Evolutionary conservation across 2,113 vertebrate species (phyloP).

Genomic region (Pao palembangensis): DNA sequence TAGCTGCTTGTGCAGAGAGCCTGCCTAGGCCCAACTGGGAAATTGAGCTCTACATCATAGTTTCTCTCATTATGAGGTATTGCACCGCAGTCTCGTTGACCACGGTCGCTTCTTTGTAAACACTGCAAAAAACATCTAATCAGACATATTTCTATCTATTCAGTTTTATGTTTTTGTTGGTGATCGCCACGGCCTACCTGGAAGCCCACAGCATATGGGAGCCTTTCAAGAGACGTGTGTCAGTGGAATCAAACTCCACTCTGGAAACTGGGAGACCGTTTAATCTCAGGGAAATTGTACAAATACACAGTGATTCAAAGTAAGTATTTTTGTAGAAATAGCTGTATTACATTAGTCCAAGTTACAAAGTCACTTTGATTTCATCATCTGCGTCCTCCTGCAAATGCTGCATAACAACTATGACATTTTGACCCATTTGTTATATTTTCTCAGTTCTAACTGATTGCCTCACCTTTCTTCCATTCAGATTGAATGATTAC

Average conservation of each 20-base stretch:
- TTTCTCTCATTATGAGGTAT: conserved; percentile 93
- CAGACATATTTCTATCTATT: conserved; percentile 35
- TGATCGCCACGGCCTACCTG: conserved; percentile 92
- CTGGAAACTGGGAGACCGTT: conserved; percentile 92
- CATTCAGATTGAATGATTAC: conserved; percentile 81
- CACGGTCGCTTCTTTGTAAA: no score
- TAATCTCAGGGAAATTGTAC: conserved; percentile 98
- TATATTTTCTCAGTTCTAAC: not conserved
- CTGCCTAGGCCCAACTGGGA: conserved; percentile 96
- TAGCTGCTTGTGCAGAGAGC: conserved; percentile 90
- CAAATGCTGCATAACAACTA: no score
- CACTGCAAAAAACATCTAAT: not conserved
- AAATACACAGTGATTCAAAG: conserved; percentile 92
- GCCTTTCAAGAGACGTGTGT: conserved; percentile 90
- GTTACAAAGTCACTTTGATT: no score
- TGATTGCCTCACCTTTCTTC: not conserved
- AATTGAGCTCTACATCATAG: conserved; percentile 87
- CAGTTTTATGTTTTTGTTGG: conserved; percentile 93
- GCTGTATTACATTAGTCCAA: no score
- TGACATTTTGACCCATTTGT: no score
- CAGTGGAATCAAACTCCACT: conserved; percentile 87
- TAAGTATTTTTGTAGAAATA: conserved; percentile 64
- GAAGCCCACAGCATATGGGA: conserved; percentile 99
- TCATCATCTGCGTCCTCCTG: no score
- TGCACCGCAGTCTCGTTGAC: not conserved